phyloP scores from a whole-genome alignment of 2,113 vertebrate genomes.

The Rhadina sibilatrix region DNA sequence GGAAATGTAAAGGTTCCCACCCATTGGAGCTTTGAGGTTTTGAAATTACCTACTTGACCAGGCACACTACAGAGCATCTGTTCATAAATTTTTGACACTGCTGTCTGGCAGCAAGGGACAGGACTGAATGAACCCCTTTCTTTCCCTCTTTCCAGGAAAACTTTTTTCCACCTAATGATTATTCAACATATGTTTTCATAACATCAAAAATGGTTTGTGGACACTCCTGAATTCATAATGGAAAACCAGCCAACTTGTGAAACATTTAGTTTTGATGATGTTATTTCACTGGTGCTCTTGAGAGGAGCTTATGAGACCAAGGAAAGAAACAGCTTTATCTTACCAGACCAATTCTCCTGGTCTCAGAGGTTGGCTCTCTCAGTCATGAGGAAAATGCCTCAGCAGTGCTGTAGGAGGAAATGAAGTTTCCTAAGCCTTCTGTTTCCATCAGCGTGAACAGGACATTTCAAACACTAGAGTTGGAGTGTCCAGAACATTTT shows the following conservation, averaged over 20 bases:
- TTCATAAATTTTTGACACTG: slow-evolving; percentile 22
- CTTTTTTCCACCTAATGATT: not conserved
- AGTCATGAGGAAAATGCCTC: not conserved
- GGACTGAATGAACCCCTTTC: slow-evolving; percentile 39
- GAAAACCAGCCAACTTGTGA: not conserved
- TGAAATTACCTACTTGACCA: not conserved
- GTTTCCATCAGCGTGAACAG: not conserved
- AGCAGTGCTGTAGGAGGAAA: not conserved
- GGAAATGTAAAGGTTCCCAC: slow-evolving; percentile 8
- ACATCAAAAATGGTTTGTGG: not conserved
- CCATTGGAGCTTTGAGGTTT: not conserved
- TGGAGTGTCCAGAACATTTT: not conserved
- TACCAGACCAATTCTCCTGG: not conserved
- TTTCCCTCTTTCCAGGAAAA: slow-evolving; percentile 38
- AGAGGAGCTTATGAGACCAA: not conserved
- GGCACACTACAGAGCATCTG: slow-evolving; percentile 12
- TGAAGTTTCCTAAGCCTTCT: not conserved
- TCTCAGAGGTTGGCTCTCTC: not conserved
- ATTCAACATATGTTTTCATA: not conserved
- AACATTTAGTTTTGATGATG: not conserved
- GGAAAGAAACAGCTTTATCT: not conserved
- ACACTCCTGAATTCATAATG: not conserved
- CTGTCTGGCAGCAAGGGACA: not conserved
- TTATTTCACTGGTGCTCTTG: not conserved
- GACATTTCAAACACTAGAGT: not conserved